These are phyloP conservation scores for Hyla sarda DNA, from an alignment of 2,113 vertebrate species.

Conservation along the genomic window DNA sequence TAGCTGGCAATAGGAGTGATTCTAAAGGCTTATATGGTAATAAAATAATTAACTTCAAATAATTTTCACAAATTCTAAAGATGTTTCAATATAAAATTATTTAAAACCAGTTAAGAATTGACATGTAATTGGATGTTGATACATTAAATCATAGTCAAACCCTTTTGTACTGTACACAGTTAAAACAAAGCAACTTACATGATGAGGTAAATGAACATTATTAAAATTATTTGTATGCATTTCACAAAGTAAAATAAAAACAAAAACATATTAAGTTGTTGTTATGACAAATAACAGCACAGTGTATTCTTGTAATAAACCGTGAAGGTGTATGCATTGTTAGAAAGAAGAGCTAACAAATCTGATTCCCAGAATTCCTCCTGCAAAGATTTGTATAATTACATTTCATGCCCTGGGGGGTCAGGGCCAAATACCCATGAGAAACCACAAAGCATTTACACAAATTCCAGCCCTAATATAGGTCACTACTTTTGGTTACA, in stretches of 20 bases:
- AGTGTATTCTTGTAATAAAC: background rate
- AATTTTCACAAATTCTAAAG: too few species aligned
- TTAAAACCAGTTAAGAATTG: too few species aligned
- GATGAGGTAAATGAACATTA: too few species aligned
- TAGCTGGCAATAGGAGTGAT: too few species aligned
- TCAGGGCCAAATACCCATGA: slow-evolving; percentile 34
- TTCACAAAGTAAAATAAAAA: too few species aligned
- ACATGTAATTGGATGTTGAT: background rate
- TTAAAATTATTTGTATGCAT: too few species aligned
- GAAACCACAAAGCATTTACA: slow-evolving; percentile 31
- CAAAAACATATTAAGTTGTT: too few species aligned
- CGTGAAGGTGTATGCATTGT: slow-evolving; percentile 21
- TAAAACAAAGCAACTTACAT: background rate
- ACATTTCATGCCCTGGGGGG: slow-evolving; percentile 39
- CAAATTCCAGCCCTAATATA: slow-evolving; percentile 51
- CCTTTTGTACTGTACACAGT: background rate
- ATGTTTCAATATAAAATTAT: too few species aligned
- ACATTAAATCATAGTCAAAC: background rate
- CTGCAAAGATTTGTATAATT: slow-evolving; percentile 53
- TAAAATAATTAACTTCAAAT: too few species aligned
- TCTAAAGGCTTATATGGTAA: too few species aligned
- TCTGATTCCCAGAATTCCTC: slow-evolving; percentile 30
- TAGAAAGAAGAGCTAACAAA: background rate
- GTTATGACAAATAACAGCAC: background rate
- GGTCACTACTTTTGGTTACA: slow-evolving; percentile 55